phyloP scores from a whole-genome alignment of 2,888 invertebrate species.

The Pristionchus fissidentatus region DNA sequence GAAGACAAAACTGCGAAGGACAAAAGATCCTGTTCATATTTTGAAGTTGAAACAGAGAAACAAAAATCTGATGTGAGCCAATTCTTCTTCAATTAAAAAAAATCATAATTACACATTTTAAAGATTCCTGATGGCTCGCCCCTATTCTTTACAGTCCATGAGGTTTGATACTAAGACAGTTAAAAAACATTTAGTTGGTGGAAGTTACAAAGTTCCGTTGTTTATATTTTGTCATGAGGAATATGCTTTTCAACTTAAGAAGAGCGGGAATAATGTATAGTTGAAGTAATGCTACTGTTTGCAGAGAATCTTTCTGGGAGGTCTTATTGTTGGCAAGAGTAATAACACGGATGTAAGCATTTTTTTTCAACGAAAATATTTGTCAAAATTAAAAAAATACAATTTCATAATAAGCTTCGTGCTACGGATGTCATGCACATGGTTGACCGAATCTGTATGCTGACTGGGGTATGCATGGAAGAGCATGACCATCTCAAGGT shows the following conservation, averaged over 20 bases:
- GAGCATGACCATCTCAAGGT: neutral
- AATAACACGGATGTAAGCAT: neutral
- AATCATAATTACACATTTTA: neutral
- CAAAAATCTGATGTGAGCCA: neutral
- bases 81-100: neutral
- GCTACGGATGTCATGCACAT: neutral
- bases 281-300: neutral
- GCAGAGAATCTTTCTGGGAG: neutral
- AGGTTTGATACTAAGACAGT: no score
- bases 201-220: no score
- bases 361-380: neutral
- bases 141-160: neutral
- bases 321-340: neutral
- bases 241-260: no score
- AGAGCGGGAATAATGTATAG: neutral
- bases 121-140: neutral
- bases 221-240: no score
- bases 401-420: neutral
- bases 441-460: neutral
- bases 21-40: neutral
- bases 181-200: no score
- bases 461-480: neutral
- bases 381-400: neutral
- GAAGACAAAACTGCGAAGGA: no score
- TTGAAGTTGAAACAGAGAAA: neutral